Base-by-base conservation (phyloP, 2,113 vertebrate species). In the Myiagra hebetior region DNA sequence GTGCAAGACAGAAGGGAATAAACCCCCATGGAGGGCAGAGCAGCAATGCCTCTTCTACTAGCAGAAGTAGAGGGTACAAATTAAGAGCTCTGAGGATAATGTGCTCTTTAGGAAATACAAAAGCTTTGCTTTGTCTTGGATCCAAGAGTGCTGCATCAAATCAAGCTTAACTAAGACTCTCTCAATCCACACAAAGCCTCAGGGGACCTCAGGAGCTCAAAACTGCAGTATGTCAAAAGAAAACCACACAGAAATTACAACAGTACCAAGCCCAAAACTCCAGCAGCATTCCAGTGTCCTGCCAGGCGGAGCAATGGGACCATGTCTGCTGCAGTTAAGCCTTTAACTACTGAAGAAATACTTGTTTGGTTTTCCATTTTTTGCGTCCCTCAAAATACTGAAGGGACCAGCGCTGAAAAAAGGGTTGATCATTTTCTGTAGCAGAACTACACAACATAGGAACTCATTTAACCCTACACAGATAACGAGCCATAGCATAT, bases 101-200 rank as follows among this genome's bases (percentile, higher is more conserved):
- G 1, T 23, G 37, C 31, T 92, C 60, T 87, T 94, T 67, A 95
- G 89, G 57, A 94, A 93, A 92, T 42, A 87, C 21, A 6, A 93
- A 95, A 94, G 87, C 78, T 87, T 86, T 91, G 72, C 55, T 97
- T 91, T 94, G 42, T 91, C 68, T 95, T 91, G 39, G 73, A 74
- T 95, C 59, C 85, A 63, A 80, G 56, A 86, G 28, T 33, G 55
- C 69, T 86, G 90, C 87, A 93, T 92, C 85, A 91, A 93, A 94
- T 78, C 57, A 81, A 90, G 93, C 90, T 96, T 96, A 95, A 70
- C 87, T 93, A 93, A 93, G 92, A 72, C 72, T 53, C 75, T 72
- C 79, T 93, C 68, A 85, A 88, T 93, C 79, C 90, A 68, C 83
- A 74, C 7, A 68, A 75, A 70, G 55, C 79, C 87, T 83, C 63